Percentiles rank a stretch among this genome's conserved stretches.
phyloP scores from a whole-genome alignment of 2,888 invertebrate species.

The Pristionchus fissidentatus region DNA sequence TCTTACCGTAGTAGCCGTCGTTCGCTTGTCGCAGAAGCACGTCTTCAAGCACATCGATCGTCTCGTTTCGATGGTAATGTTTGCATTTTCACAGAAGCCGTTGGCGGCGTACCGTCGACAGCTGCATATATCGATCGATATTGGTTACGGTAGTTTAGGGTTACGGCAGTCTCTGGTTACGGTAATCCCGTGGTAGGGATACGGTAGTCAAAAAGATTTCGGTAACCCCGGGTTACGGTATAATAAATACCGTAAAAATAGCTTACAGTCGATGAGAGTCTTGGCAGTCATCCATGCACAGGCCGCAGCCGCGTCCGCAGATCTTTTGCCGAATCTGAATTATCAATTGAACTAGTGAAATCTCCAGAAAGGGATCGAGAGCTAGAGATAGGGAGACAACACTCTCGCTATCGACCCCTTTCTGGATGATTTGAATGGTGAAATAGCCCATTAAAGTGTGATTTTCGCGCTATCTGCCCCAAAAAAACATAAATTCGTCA shows the following conservation, averaged over 20 bases:
- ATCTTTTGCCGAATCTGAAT: neutral
- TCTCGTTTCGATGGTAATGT: slow-evolving; percentile 9
- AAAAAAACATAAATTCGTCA: too few relatives aligned
- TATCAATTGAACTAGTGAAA: neutral
- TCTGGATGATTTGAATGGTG: too few relatives aligned
- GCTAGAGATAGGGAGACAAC: too few relatives aligned
- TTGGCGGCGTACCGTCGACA: neutral
- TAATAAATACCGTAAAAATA: neutral
- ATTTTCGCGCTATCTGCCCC: too few relatives aligned
- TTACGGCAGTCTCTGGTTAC: neutral
- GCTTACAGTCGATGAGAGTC: neutral
- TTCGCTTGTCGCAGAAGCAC: slow-evolving; percentile 26
- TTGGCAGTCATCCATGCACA: slow-evolving; percentile 7
- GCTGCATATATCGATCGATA: neutral
- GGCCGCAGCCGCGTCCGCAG: slow-evolving; percentile 38
- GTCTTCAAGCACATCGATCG: slow-evolving; percentile 36
- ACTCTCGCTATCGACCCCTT: too few relatives aligned
- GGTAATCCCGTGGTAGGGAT: neutral
- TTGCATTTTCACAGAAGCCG: slow-evolving; percentile 19
- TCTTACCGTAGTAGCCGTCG: neutral
- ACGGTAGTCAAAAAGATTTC: neutral
- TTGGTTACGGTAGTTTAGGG: neutral
- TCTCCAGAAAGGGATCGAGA: too few relatives aligned
- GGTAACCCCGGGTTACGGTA: neutral
- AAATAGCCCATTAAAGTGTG: too few relatives aligned